Evolutionary conservation across 2,888 invertebrate genomes (phyloP).

Genomic region (Beris morrisii): DNA sequence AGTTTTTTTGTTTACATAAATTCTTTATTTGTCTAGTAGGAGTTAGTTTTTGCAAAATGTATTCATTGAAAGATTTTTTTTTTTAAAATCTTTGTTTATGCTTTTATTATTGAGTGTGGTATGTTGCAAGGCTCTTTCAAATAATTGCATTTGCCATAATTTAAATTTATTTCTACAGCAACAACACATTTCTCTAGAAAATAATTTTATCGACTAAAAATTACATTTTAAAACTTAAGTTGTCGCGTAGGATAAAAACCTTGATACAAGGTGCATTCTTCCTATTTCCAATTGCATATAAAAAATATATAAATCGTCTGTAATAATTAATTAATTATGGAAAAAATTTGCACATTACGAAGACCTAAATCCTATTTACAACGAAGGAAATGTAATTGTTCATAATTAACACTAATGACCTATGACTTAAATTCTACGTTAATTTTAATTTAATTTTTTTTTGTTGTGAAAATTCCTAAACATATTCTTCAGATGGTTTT

Average conservation of each 20-base stretch:
- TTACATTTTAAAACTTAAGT: too few species aligned
- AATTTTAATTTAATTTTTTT: constrained; percentile 3
- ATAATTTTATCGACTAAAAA: too few species aligned
- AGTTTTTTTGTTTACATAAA: constrained; percentile 9
- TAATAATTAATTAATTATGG: constrained; percentile 19
- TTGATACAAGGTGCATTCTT: constrained; percentile 54
- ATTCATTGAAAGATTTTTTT: too few species aligned
- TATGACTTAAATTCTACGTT: constrained; percentile 2
- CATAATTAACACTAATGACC: not conserved
- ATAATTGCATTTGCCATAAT: too few species aligned
- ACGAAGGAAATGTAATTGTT: not conserved
- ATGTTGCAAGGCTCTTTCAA: too few species aligned
- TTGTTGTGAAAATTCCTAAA: constrained; percentile 57
- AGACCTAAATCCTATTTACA: constrained; percentile 28
- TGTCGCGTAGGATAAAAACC: constrained; percentile 43
- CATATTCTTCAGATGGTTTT: constrained; percentile 89
- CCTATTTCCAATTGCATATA: constrained; percentile 16
- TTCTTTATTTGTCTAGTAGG: too few species aligned
- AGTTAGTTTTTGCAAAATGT: too few species aligned
- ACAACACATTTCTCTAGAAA: too few species aligned
- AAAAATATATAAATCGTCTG: not conserved
- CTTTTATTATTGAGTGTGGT: too few species aligned
- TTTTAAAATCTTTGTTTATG: too few species aligned
- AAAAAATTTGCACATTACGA: constrained; percentile 30
- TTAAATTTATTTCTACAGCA: too few species aligned